Evolutionary conservation across 92 coral and sea anemone genomes (phyloP).

Genomic region (Epizoanthus illoricatus): DNA sequence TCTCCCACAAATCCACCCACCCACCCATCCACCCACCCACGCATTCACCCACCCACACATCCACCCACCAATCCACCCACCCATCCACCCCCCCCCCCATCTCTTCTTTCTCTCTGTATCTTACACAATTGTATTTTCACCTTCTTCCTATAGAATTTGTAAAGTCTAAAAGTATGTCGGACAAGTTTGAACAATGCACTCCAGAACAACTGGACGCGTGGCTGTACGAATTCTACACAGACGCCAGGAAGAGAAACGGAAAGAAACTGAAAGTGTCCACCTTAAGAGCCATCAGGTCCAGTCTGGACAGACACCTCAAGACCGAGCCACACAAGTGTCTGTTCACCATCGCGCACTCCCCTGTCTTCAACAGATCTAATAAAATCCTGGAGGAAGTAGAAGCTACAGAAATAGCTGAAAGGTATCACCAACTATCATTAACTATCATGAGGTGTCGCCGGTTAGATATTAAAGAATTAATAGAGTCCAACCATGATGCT

Average conservation of each 20-base stretch:
- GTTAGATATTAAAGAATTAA: too few species aligned
- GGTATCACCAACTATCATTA: conserved; percentile 13
- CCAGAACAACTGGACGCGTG: conserved; percentile 68
- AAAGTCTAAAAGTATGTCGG: conserved; percentile 54
- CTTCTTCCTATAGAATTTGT: conserved; percentile 58
- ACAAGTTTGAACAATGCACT: conserved; percentile 68
- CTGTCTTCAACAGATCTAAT: conserved; percentile 42
- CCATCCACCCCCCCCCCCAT: neutral
- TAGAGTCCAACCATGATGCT: too few species aligned
- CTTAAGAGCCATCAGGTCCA: conserved; percentile 75
- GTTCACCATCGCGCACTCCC: conserved; percentile 67
- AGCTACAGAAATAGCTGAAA: conserved; percentile 61
- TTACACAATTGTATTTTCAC: neutral
- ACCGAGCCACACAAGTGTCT: conserved; percentile 61
- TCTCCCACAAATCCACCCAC: too few species aligned
- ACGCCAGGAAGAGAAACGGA: conserved; percentile 73
- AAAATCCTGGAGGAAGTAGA: conserved; percentile 49
- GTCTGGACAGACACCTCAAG: conserved; percentile 74
- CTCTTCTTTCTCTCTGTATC: too few species aligned
- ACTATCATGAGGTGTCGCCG: too few species aligned
- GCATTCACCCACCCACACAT: too few species aligned
- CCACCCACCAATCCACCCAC: too few species aligned
- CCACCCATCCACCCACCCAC: too few species aligned
- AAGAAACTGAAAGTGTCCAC: conserved; percentile 74
- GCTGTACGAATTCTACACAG: conserved; percentile 73